These are phyloP conservation scores for Sympetrum striolatum DNA, from an alignment of 2,888 invertebrate species.

Conservation along the genomic window DNA sequence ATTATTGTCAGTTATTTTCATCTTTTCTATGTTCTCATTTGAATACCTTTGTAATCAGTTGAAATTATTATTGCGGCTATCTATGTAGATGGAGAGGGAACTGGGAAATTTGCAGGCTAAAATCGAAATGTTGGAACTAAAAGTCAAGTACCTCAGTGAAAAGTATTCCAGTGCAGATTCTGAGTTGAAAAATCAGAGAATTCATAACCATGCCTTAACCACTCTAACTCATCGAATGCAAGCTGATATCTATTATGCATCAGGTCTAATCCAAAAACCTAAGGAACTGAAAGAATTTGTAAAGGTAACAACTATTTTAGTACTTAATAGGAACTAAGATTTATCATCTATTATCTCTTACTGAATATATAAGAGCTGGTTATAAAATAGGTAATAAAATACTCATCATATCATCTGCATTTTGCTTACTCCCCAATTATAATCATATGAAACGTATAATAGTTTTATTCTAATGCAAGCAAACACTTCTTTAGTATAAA, in stretches of 20 bases:
- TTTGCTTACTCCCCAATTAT: too few relatives aligned
- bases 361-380: too few relatives aligned
- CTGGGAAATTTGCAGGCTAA: conserved; percentile 79
- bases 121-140: conserved; percentile 74
- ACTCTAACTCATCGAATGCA: conserved; percentile 76
- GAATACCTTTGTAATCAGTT: neutral
- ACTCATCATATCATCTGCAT: too few relatives aligned
- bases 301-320: conserved; percentile 54
- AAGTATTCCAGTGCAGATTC: conserved; percentile 76
- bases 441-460: too few relatives aligned
- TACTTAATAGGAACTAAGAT: too few relatives aligned
- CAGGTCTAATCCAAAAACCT: conserved; percentile 79
- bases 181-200: conserved; percentile 72
- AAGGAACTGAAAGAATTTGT: conserved; percentile 65
- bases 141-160: conserved; percentile 77
- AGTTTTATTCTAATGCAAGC: too few relatives aligned
- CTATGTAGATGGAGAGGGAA: conserved; percentile 75
- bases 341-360: too few relatives aligned
- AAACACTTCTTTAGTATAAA: too few relatives aligned
- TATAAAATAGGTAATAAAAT: too few relatives aligned
- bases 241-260: conserved; percentile 81
- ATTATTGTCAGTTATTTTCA: too few relatives aligned
- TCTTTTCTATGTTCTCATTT: too few relatives aligned
- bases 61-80: neutral
- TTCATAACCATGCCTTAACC: conserved; percentile 67